Percentiles rank a stretch among this genome's conserved stretches.
Conservation (phyloP, 1,140 invertebrate species). For the Hylaeus anthracinus region DNA sequence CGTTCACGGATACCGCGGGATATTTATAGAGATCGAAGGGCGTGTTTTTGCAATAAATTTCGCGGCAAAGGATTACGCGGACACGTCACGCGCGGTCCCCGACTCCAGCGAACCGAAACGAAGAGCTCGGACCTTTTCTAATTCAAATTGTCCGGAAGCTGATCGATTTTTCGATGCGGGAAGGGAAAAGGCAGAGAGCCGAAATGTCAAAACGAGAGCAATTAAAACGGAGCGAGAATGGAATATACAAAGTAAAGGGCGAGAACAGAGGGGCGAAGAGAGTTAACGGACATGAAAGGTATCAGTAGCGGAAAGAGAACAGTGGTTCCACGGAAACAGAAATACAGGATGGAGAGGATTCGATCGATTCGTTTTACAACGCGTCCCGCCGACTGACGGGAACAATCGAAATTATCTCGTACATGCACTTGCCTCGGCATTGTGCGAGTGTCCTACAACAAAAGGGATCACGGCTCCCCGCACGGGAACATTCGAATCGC, state of each 20-base stretch:
- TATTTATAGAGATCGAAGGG: background rate
- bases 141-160: slow-evolving; percentile 13
- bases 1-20: background rate
- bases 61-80: background rate
- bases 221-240: background rate
- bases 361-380: background rate
- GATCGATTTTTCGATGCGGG: slow-evolving; percentile 31
- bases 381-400: background rate
- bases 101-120: background rate
- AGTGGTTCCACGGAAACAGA: background rate
- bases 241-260: too few relatives aligned
- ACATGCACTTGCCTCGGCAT: background rate
- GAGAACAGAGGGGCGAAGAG: background rate
- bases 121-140: slow-evolving; percentile 17
- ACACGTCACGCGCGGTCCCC: slow-evolving; percentile 14
- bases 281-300: background rate
- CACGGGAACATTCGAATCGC: background rate
- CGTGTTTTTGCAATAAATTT: slow-evolving; percentile 14
- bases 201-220: too few relatives aligned
- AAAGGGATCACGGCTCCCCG: background rate
- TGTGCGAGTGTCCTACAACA: background rate
- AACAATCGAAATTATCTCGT: slow-evolving; percentile 22
- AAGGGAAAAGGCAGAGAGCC: background rate
- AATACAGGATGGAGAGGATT: background rate
- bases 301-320: background rate